phyloP scores from a whole-genome alignment of 2,797 vertebrate genomes.

The Galago senegalensis region DNA sequence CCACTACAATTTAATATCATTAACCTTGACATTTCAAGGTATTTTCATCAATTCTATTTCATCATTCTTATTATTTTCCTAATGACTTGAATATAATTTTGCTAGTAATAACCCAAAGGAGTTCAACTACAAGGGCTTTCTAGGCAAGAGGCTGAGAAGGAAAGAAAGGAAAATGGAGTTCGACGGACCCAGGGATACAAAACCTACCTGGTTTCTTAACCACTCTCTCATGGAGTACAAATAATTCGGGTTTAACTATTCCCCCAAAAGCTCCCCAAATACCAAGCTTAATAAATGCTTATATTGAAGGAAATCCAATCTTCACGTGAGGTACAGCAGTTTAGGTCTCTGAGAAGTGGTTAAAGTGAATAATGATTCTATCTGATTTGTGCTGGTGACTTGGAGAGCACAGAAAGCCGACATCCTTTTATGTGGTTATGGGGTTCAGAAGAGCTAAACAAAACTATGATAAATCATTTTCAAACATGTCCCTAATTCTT shows the following conservation, averaged over 20 bases:
- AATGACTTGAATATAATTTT: slow-evolving; percentile 55
- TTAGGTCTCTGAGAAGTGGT: neutral
- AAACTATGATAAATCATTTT: neutral
- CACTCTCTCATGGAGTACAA: neutral
- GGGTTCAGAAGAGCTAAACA: neutral
- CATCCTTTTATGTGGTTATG: neutral
- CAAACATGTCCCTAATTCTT: neutral
- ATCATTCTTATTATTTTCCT: slow-evolving; percentile 61
- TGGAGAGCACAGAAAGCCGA: neutral
- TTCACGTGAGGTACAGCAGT: neutral
- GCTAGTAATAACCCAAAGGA: slow-evolving; percentile 30
- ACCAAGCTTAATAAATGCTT: neutral
- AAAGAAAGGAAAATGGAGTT: neutral
- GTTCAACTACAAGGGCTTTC: neutral
- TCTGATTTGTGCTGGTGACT: neutral
- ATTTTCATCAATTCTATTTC: slow-evolving; percentile 50
- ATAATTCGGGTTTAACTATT: neutral
- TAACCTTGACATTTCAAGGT: slow-evolving; percentile 39
- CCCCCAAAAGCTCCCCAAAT: neutral
- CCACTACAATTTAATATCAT: slow-evolving; percentile 39
- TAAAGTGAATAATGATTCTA: neutral
- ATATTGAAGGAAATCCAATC: neutral
- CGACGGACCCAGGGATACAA: neutral
- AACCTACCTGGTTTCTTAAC: neutral
- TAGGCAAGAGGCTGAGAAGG: neutral